A percentile compares a stretch with the other conserved stretches of the same genome.
These are phyloP conservation scores for Pheosia tremula DNA, from an alignment of 2,888 invertebrate species.

Conservation along the genomic window DNA sequence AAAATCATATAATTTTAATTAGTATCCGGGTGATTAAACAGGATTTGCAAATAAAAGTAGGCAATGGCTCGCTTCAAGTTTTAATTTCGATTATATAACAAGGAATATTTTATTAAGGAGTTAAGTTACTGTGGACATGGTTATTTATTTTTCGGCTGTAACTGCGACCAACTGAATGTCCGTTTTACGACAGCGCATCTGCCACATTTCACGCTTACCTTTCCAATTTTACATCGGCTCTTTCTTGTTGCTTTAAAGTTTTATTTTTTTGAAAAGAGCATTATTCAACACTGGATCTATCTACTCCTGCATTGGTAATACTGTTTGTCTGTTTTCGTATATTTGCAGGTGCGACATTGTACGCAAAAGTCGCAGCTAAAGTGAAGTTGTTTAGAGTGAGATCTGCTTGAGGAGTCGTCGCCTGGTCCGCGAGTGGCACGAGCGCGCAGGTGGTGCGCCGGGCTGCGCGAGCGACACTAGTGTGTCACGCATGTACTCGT, in stretches of 20 bases:
- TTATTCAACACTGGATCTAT: slow-evolving; percentile 63
- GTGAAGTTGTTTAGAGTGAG: slow-evolving; percentile 27
- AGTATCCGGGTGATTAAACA: slow-evolving; percentile 24
- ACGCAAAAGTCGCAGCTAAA: slow-evolving; percentile 40
- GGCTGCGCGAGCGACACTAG: slow-evolving; percentile 45
- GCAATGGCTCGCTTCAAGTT: slow-evolving; percentile 9
- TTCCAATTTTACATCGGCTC: slow-evolving; percentile 75
- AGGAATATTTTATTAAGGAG: too few species aligned
- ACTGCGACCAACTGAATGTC: slow-evolving; percentile 31
- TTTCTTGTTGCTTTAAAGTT: slow-evolving; percentile 74
- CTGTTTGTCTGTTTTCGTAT: slow-evolving; percentile 58
- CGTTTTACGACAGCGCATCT: slow-evolving; percentile 66
- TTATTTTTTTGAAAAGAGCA: slow-evolving; percentile 71
- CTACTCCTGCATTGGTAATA: slow-evolving; percentile 72
- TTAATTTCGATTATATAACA: neutral
- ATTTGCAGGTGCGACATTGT: slow-evolving; percentile 36
- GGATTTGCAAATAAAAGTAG: slow-evolving; percentile 6
- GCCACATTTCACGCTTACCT: slow-evolving; percentile 79
- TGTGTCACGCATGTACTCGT: slow-evolving; percentile 69
- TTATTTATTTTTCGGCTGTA: slow-evolving; percentile 42
- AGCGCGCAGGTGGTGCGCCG: slow-evolving; percentile 57
- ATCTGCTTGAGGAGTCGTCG: slow-evolving; percentile 24
- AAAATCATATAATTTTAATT: slow-evolving; percentile 21
- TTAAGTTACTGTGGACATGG: neutral
- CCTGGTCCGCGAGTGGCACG: slow-evolving; percentile 23